phyloP scores from a whole-genome alignment of 2,113 vertebrate species.

The Opisthocomus hoazin region DNA sequence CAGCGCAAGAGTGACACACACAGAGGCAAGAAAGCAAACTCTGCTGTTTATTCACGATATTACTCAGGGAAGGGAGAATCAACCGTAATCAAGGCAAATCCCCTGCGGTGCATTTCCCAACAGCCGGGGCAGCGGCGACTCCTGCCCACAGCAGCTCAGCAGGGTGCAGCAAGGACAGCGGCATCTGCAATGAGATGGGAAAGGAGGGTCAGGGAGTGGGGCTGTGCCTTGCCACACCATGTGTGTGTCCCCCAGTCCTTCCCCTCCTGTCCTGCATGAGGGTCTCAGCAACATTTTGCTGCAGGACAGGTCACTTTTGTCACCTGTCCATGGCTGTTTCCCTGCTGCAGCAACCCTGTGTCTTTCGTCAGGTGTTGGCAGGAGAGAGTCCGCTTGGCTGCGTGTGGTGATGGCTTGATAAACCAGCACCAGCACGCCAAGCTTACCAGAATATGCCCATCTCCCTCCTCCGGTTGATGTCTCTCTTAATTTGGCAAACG shows the following conservation, averaged over 20 bases:
- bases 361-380: background rate
- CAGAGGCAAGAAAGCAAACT: background rate
- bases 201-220: background rate
- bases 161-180: rapidly evolving
- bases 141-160: background rate
- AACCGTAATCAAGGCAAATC: background rate
- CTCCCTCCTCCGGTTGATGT: conserved; percentile 64
- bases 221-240: rapidly evolving
- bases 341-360: background rate
- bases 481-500: conserved; percentile 73
- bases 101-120: rapidly evolving
- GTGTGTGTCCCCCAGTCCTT: background rate
- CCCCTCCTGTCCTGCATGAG: background rate
- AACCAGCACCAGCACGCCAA: background rate
- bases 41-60: background rate
- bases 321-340: background rate
- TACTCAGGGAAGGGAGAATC: background rate
- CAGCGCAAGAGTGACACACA: background rate
- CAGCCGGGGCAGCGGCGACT: rapidly evolving
- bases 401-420: rapidly evolving
- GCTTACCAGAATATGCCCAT: conserved; percentile 56
- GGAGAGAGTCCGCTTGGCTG: rapidly evolving
- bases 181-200: background rate
- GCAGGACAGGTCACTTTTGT: background rate
- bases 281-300: background rate